A percentile compares a stretch with the other conserved stretches of the same genome.
Conservation (phyloP, 2,113 vertebrate species). For the Bambusicola thoracicus region DNA sequence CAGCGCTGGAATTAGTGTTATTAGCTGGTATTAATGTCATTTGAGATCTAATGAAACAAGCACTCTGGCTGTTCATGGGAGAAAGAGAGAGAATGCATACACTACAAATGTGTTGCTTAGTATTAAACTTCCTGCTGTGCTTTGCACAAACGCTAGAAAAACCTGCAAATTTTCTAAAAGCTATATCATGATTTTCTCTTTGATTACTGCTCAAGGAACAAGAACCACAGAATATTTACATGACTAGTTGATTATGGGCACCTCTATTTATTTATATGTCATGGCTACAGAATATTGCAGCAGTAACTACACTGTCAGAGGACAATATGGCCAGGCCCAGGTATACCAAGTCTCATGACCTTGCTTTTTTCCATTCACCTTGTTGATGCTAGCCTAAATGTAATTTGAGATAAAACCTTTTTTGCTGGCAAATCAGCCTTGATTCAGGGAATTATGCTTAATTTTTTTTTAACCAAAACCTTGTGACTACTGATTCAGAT, state of each 20-base stretch:
- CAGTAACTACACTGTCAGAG: neutral
- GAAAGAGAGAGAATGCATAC: neutral
- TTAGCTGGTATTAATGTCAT: neutral
- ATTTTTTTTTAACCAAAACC: neutral
- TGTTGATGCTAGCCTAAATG: neutral
- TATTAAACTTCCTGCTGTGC: neutral
- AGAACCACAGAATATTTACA: neutral
- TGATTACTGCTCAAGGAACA: neutral
- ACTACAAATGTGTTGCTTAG: neutral
- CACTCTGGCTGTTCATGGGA: neutral
- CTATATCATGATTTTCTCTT: neutral
- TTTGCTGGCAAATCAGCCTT: neutral
- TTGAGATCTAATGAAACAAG: neutral
- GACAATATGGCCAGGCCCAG: neutral
- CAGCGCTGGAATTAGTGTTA: neutral
- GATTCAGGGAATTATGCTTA: neutral
- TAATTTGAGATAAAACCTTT: neutral
- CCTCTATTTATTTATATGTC: neutral
- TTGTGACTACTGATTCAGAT: neutral
- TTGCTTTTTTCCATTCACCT: rapidly evolving
- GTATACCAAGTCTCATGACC: neutral
- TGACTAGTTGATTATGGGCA: neutral
- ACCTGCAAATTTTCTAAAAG: neutral
- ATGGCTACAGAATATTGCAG: neutral
- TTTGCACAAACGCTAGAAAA: neutral